Percentiles rank a stretch among this genome's conserved stretches.
Conservation (phyloP, 2,888 invertebrate species). For the Lasioglossum pauxillum region DNA sequence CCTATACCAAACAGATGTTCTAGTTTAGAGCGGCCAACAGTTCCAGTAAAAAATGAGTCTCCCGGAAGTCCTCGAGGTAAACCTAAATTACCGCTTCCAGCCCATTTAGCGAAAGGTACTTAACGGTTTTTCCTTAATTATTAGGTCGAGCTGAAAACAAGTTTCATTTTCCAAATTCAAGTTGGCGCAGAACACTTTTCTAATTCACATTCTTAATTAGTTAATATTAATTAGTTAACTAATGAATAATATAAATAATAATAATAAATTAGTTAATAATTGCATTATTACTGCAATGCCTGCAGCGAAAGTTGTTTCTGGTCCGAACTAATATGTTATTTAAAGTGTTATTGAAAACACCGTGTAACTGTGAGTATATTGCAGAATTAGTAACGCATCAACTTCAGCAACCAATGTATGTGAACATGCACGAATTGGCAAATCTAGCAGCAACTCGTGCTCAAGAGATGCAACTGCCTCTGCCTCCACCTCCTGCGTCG, state of each 20-base stretch:
- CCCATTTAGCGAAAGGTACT: conserved; percentile 89
- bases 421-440: conserved; percentile 96
- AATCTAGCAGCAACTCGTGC: conserved; percentile 92
- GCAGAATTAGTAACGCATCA: conserved; percentile 80
- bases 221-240: too few relatives aligned
- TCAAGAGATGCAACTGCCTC: conserved; percentile 87
- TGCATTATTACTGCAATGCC: background rate
- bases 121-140: conserved; percentile 9
- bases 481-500: conserved; percentile 83
- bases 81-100: conserved; percentile 86
- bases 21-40: conserved; percentile 93
- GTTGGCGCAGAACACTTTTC: background rate
- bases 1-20: conserved; percentile 87
- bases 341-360: background rate
- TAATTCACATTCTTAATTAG: background rate
- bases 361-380: conserved; percentile 42
- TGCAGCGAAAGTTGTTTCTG: background rate
- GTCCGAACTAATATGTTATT: background rate
- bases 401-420: conserved; percentile 90
- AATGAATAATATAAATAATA: too few relatives aligned
- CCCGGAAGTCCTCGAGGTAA: conserved; percentile 79
- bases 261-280: too few relatives aligned
- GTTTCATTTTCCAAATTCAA: background rate
- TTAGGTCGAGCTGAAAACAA: background rate
- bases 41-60: conserved; percentile 84